A percentile compares a stretch with the other conserved stretches of the same genome.
These are phyloP conservation scores for Neodiprion virginianus DNA, from an alignment of 1,140 invertebrate genomes.

Conservation along the genomic window DNA sequence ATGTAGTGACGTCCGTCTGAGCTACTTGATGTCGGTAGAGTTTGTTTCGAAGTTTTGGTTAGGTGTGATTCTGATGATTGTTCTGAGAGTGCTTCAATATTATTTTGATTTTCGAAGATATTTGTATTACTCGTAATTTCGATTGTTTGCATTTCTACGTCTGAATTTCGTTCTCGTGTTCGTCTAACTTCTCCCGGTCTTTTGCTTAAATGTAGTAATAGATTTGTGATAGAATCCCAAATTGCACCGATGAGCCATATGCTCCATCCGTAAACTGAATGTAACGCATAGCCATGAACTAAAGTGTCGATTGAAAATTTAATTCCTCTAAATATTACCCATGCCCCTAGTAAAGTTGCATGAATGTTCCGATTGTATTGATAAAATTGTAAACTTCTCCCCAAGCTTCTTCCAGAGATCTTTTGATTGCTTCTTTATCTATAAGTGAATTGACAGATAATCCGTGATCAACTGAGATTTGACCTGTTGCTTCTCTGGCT, in stretches of 20 bases:
- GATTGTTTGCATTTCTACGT: too few relatives aligned
- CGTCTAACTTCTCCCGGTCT: too few relatives aligned
- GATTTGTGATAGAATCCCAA: neutral
- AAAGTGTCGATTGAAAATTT: conserved; percentile 22
- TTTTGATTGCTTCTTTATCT: conserved; percentile 9
- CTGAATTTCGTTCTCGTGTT: too few relatives aligned
- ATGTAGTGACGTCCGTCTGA: too few relatives aligned
- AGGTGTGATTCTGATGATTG: too few relatives aligned
- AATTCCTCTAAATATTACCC: neutral
- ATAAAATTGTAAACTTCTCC: neutral
- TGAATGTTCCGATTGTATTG: neutral
- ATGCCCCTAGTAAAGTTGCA: neutral
- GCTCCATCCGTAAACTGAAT: conserved; percentile 18
- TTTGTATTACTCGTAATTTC: too few relatives aligned
- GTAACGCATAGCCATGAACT: conserved; percentile 16
- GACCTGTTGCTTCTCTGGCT: neutral
- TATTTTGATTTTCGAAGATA: too few relatives aligned
- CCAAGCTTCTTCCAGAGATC: conserved; percentile 3
- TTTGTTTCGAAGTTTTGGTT: too few relatives aligned
- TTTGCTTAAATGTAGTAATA: conserved; percentile 14
- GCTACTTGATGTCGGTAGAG: too few relatives aligned
- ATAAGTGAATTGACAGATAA: neutral
- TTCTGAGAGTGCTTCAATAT: too few relatives aligned
- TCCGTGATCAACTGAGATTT: neutral
- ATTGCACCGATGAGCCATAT: neutral